Evolutionary conservation across 2,888 invertebrate species (phyloP).

Genomic region (Hermodice carunculata): DNA sequence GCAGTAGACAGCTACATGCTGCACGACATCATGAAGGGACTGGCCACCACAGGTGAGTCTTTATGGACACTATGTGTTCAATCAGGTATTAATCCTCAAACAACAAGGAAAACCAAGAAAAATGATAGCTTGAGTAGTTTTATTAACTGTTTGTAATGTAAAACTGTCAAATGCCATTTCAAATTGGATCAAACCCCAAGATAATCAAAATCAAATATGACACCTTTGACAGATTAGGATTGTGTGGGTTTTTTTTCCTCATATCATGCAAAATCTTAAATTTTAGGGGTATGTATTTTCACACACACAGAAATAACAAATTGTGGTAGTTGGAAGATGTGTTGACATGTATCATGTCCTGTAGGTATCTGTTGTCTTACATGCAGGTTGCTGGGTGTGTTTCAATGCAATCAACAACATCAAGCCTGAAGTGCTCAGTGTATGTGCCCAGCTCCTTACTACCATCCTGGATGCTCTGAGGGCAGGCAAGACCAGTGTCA

Average conservation of each 20-base stretch:
- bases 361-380: too few relatives aligned
- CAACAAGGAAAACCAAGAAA: too few relatives aligned
- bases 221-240: neutral
- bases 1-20: constrained; percentile 55
- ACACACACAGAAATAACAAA: neutral
- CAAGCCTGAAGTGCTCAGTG: constrained; percentile 54
- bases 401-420: constrained; percentile 60
- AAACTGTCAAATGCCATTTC: too few relatives aligned
- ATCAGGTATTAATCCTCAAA: too few relatives aligned
- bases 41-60: constrained; percentile 58
- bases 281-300: neutral
- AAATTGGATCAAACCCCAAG: too few relatives aligned
- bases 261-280: neutral
- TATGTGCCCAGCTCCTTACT: constrained; percentile 59
- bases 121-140: too few relatives aligned
- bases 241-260: too few relatives aligned
- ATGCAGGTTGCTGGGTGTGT: constrained; percentile 62
- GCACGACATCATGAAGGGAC: constrained; percentile 64
- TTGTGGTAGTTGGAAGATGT: neutral
- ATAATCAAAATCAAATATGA: too few relatives aligned
- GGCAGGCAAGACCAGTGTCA: constrained; percentile 54
- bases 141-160: too few relatives aligned
- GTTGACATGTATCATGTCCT: neutral
- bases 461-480: constrained; percentile 57
- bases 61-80: too few relatives aligned